Percentiles rank a stretch among this genome's conserved stretches.
Conservation (phyloP, 2,888 invertebrate genomes). For the Protophormia terraenovae region DNA sequence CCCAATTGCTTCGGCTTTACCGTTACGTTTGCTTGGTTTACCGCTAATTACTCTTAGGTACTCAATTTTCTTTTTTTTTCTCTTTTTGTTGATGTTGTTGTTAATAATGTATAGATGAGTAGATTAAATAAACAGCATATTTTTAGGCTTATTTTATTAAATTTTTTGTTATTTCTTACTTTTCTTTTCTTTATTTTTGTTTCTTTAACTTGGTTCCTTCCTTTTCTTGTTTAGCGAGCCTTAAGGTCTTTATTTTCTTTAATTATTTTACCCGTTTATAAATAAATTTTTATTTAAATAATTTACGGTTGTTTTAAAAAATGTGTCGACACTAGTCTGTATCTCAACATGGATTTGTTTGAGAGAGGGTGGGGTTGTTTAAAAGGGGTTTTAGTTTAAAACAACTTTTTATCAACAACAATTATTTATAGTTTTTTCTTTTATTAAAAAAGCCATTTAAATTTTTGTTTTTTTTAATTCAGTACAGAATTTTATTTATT, state of each 20-base stretch:
- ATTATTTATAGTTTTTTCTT: conserved; percentile 51
- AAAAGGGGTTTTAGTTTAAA: conserved; percentile 66
- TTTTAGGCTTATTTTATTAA: conserved; percentile 46
- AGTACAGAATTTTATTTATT: neutral
- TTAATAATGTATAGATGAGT: too few species aligned
- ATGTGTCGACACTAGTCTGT: conserved; percentile 95
- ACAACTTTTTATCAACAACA: conserved; percentile 53
- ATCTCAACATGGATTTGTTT: conserved; percentile 89
- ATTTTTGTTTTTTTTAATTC: neutral
- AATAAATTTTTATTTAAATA: conserved; percentile 71
- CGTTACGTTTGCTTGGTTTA: conserved; percentile 40
- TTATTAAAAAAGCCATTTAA: conserved; percentile 62
- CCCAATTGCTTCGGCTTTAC: conserved; percentile 26
- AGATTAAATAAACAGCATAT: conserved; percentile 42
- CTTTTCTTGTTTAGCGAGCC: conserved; percentile 59
- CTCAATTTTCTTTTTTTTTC: conserved; percentile 5
- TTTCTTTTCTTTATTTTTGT: neutral
- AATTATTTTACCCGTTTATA: conserved; percentile 58
- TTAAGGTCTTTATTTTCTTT: conserved; percentile 56
- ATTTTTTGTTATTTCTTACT: conserved; percentile 21
- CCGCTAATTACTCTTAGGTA: conserved; percentile 13
- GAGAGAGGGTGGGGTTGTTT: conserved; percentile 42
- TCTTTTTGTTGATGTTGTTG: neutral
- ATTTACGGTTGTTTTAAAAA: conserved; percentile 96
- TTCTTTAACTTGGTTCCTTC: conserved; percentile 6